Evolutionary conservation across 2,797 vertebrate species (phyloP).

Genomic region (Mycteria americana): DNA sequence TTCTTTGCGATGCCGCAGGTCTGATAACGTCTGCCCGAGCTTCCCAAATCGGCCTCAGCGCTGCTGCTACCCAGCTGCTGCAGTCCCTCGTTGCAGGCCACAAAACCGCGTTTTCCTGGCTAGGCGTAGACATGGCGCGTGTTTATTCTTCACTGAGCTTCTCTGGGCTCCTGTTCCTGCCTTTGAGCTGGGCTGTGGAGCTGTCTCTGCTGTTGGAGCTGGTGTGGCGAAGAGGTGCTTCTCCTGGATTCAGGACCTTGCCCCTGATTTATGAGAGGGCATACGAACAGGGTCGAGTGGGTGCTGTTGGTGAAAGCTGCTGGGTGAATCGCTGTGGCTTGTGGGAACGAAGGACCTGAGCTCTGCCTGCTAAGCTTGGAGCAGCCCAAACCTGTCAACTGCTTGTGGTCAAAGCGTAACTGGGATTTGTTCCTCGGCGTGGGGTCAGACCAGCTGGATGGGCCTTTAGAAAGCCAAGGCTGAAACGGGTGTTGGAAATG

Average conservation of each 20-base stretch:
- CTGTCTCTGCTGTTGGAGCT: not conserved
- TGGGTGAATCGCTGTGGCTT: accelerated
- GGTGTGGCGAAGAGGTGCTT: not conserved
- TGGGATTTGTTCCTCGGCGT: not conserved
- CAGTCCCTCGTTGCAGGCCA: not conserved
- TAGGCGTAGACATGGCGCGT: not conserved
- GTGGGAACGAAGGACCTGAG: not conserved
- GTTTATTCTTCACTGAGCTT: not conserved
- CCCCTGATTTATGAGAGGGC: not conserved
- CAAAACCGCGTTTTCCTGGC: not conserved
- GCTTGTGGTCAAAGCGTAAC: not conserved
- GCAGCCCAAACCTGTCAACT: not conserved
- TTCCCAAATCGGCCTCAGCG: not conserved
- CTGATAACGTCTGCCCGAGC: not conserved
- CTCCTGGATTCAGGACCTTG: not conserved
- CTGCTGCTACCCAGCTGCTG: not conserved
- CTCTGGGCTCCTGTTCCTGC: not conserved
- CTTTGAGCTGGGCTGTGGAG: not conserved
- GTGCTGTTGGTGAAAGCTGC: not conserved
- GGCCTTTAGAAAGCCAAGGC: not conserved
- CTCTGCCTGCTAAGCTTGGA: accelerated
- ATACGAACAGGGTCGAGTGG: not conserved
- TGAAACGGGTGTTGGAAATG: not conserved
- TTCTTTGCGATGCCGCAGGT: not conserved
- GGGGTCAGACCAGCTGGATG: accelerated